A percentile compares a stretch with the other conserved stretches of the same genome.
phyloP scores from a whole-genome alignment of 2,888 invertebrate genomes.

The Nemoura dubitans region DNA sequence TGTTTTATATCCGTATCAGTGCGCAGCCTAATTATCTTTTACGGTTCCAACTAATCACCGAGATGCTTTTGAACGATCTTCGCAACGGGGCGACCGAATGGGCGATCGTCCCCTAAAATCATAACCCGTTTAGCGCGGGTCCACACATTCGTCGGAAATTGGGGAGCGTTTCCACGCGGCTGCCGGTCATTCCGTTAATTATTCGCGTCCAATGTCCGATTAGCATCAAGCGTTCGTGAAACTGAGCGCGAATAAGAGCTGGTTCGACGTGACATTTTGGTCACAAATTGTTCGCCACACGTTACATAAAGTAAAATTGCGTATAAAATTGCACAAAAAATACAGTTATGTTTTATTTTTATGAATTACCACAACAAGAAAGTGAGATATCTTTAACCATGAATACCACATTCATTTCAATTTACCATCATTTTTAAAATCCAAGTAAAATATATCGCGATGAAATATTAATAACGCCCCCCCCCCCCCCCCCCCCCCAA shows the following conservation, averaged over 20 bases:
- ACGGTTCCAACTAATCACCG: conserved; percentile 1
- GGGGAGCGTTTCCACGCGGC: not conserved
- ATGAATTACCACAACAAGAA: too few relatives aligned
- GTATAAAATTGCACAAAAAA: too few relatives aligned
- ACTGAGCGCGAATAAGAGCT: too few relatives aligned
- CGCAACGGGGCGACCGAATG: not conserved
- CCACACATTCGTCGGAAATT: not conserved
- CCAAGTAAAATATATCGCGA: not conserved
- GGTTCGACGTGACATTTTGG: too few relatives aligned
- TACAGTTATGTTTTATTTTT: too few relatives aligned
- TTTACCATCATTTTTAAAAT: not conserved
- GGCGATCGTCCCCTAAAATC: not conserved
- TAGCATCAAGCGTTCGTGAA: too few relatives aligned
- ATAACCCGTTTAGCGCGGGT: not conserved
- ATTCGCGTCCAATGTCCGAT: too few relatives aligned
- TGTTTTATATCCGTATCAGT: conserved; percentile 15
- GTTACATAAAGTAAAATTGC: too few relatives aligned
- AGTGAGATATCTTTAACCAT: too few relatives aligned
- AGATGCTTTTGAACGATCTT: not conserved
- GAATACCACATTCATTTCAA: not conserved
- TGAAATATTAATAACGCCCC: not conserved
- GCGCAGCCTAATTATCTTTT: not conserved
- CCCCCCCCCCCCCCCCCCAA: not conserved
- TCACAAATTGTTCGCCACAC: too few relatives aligned
- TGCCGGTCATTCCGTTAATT: too few relatives aligned